Base-by-base conservation (phyloP, 2,113 vertebrate genomes). In the Spea bombifrons region DNA sequence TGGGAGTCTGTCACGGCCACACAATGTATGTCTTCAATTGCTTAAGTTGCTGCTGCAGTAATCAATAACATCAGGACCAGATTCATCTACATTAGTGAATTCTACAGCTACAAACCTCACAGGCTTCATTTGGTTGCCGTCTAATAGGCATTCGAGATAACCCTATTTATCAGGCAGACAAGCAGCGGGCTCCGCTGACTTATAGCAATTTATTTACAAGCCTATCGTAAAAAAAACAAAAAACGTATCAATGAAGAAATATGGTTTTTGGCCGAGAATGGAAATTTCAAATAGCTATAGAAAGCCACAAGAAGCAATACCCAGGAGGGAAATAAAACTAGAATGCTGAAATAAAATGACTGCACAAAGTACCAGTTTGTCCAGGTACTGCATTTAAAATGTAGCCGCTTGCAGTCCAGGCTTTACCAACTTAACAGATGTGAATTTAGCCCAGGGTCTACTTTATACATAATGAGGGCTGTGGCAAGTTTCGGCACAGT, bases 71-170 rank as follows among this genome's bases (percentile, higher is more conserved):
- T 13, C 15, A 68, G 3, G 5, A 6, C 15, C 69, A 46, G 43
- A 45, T 74, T 71, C 46, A 49, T 30, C 17, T 52, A 50, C 3
- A 17, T 17, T 50, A 63, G 13, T 69, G 57, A 47, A 71, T 55
- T 48, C 17, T 15, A 17, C 6, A 30, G 57, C 8, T n/a, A 45
- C 9, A 8, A 43, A 53, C 44, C 47, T 9, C 45, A 16, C 9
- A 73, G 69, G 49, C 43, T 44, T 71, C 8, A 66, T 80, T 61
- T 76, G 12, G 45, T 53, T 73, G 48, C 61, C 53, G 69, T 72
- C 72, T 76, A 66, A 75, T 70, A 52, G 52, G 57, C 15, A 74
- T 17, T 6, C 5, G 52, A 10, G 43, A 69, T 47, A 59, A 6
- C 6, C 13, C 59, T 13, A 45, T 59, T 75, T 45, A 71, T 76